Base-by-base conservation (phyloP, 2,888 invertebrate genomes). In the Conus canariensis region DNA sequence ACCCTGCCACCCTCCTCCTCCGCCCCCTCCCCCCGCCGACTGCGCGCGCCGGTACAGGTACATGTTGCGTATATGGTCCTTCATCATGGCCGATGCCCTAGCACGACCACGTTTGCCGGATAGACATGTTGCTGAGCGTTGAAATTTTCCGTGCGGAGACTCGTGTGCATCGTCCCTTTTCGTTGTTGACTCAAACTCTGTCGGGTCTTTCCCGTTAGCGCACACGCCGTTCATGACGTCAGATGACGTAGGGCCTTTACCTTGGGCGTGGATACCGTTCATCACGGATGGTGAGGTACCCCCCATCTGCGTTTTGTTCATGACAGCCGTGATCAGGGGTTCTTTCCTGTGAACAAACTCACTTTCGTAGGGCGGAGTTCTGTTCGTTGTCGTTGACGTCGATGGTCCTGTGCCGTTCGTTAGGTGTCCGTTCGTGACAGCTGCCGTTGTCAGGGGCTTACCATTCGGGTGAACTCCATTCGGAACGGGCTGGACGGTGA, bases 251-350 rank as follows among this genome's bases (percentile, higher is more conserved):
- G 82, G 58, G 22, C 82, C 82, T 56, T 58, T 56, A 6, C 82
- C 58, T 58, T 58, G 25, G 58, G 82, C 82, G 82, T 83, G 58
- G 58, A 83, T 83, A 19, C 82, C 82, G 82, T 83, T 83, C 58
- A 83, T 25, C 25, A 83, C 30, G 30, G 25, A 12, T 19, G 56
- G 58, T 83, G 45, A 45, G 30, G 14, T 8, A 9, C 80, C 14
- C 45, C 80, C 3, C 16, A 9, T 19, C 14, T 74, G 74, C n/a
- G 10, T 64, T 64, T 16, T 64, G 16, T 64, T 64, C 12, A 16
- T 10, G 64, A 64, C 64, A 10, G 64, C 16, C 16, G 64, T 64
- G 12, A 64, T 16, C 64, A 64, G 64, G 64, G 12, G 64, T 64
- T 16, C 64, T 64, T 64, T 16, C 16, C 16, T 16, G 64, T 64